These are phyloP conservation scores for Lasioglossum morio DNA, from an alignment of 2,888 invertebrate species.

Conservation along the genomic window DNA sequence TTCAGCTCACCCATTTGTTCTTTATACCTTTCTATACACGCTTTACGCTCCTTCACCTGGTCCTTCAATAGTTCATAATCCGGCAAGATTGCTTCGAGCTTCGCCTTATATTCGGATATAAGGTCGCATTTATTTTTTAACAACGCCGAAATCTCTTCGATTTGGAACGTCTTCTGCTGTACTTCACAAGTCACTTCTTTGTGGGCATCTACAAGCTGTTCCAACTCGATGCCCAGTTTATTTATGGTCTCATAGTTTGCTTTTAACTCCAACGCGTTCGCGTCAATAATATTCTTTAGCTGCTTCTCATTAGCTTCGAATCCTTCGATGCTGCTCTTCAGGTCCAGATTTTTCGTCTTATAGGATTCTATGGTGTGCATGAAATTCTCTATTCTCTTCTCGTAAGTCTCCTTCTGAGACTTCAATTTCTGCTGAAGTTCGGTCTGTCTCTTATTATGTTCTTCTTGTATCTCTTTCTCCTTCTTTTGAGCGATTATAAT, in stretches of 20 bases:
- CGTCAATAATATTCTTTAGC: slow-evolving; percentile 80
- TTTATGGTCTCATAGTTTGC: slow-evolving; percentile 82
- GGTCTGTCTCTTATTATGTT: slow-evolving; percentile 69
- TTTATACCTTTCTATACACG: slow-evolving; percentile 80
- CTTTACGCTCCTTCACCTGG: slow-evolving; percentile 73
- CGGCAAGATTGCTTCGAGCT: slow-evolving; percentile 76
- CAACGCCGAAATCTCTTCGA: slow-evolving; percentile 77
- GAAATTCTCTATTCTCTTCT: slow-evolving; percentile 73
- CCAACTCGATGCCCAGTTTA: slow-evolving; percentile 84
- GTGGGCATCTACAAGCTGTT: slow-evolving; percentile 81
- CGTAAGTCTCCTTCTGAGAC: slow-evolving; percentile 69
- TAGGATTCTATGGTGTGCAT: slow-evolving; percentile 68
- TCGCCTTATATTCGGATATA: slow-evolving; percentile 83
- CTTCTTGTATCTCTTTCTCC: slow-evolving; percentile 70
- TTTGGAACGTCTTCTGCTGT: slow-evolving; percentile 81
- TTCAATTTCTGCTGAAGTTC: slow-evolving; percentile 74
- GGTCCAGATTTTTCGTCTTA: slow-evolving; percentile 76
- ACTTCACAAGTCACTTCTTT: slow-evolving; percentile 83
- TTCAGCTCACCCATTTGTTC: slow-evolving; percentile 83
- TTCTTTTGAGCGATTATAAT: slow-evolving; percentile 75
- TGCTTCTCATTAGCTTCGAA: slow-evolving; percentile 77
- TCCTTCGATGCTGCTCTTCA: slow-evolving; percentile 76
- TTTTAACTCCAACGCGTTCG: slow-evolving; percentile 80
- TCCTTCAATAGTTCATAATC: slow-evolving; percentile 77
- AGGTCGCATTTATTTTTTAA: slow-evolving; percentile 79